phyloP scores from a whole-genome alignment of 2,888 invertebrate species.

The Pachydiplax longipennis region DNA sequence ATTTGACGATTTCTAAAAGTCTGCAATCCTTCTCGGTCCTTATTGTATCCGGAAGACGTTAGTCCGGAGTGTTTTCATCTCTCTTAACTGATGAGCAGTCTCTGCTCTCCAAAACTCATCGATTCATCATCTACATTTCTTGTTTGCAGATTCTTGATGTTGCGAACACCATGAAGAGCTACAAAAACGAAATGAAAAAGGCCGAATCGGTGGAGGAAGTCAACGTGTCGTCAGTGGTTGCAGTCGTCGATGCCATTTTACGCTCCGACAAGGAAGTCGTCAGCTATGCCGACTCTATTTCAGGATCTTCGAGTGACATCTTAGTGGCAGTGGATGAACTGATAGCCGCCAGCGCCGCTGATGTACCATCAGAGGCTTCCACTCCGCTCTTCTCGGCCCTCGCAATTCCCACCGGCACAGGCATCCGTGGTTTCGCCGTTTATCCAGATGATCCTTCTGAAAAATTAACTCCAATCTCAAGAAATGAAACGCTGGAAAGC shows the following conservation, averaged over 20 bases:
- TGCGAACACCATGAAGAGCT: neutral
- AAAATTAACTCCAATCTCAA: neutral
- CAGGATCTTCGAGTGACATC: neutral
- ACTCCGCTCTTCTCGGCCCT: conserved; percentile 2
- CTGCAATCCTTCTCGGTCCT: no score
- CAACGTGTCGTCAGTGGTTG: conserved; percentile 40
- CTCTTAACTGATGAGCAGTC: no score
- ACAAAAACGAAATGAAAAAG: conserved; percentile 16
- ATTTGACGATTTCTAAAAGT: no score
- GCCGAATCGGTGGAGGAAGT: neutral
- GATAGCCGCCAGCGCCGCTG: neutral
- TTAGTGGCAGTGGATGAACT: neutral
- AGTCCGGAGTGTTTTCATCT: no score
- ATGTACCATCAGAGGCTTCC: neutral
- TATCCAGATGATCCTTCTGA: neutral
- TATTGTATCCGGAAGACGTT: no score
- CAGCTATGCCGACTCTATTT: neutral
- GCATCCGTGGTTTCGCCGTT: neutral
- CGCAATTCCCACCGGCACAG: conserved; percentile 2
- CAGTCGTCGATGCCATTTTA: conserved; percentile 16
- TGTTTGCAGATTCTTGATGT: neutral
- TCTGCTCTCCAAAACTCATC: no score
- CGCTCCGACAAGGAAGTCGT: neutral
- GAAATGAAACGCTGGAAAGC: neutral
- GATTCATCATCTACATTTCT: neutral